A percentile compares a stretch with the other conserved stretches of the same genome.
phyloP scores from a whole-genome alignment of 2,113 vertebrate genomes.

The Tympanuchus pallidicinctus region DNA sequence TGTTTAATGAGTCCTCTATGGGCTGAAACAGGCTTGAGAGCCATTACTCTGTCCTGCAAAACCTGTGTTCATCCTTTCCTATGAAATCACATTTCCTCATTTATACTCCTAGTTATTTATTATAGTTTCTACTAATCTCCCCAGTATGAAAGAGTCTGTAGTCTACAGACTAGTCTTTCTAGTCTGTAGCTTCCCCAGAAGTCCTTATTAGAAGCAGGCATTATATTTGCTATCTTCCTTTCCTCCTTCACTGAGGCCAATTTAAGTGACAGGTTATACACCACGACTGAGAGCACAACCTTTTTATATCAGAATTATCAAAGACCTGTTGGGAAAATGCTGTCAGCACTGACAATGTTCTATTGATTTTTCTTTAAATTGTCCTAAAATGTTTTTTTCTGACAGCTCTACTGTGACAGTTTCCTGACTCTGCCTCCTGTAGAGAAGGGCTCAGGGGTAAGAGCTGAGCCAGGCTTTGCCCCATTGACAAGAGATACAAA shows the following conservation, averaged over 20 bases:
- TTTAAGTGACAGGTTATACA: constrained; percentile 18
- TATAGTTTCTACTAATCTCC: neutral
- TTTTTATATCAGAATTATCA: neutral
- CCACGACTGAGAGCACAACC: neutral
- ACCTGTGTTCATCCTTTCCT: neutral
- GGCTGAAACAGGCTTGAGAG: neutral
- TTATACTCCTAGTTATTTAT: neutral
- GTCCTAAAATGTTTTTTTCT: neutral
- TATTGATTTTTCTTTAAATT: neutral
- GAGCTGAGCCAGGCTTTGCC: neutral
- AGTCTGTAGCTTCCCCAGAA: neutral
- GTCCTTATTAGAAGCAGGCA: neutral
- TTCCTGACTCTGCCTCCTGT: neutral
- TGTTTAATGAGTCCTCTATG: neutral
- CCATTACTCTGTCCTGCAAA: neutral
- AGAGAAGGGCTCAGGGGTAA: neutral
- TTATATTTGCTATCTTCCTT: neutral
- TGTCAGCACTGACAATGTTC: neutral
- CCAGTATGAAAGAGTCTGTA: neutral
- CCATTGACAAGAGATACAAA: neutral
- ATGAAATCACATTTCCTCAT: neutral
- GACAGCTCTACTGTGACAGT: neutral
- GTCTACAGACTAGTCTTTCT: neutral
- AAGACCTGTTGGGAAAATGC: neutral
- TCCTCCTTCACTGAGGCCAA: neutral